These are phyloP conservation scores for Rostratula benghalensis DNA, from an alignment of 2,113 vertebrate species.

Conservation along the genomic window DNA sequence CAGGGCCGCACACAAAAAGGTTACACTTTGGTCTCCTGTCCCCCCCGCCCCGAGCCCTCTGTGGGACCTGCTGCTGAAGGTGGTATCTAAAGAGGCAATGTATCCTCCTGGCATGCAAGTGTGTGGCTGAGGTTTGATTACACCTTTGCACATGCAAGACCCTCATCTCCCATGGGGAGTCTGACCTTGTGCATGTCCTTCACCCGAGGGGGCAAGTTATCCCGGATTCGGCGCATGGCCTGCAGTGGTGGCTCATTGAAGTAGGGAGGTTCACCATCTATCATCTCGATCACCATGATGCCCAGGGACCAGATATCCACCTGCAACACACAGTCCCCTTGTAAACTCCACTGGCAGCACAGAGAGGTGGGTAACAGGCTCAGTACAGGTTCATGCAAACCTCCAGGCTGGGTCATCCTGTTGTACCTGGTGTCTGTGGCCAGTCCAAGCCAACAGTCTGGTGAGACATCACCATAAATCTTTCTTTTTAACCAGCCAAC, in stretches of 20 bases:
- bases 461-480: too few relatives aligned
- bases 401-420: rapidly evolving
- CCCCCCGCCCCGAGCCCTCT: rapidly evolving
- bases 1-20: rapidly evolving
- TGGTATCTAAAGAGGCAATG: not conserved
- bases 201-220: slow-evolving; percentile 93
- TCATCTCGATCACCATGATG: slow-evolving; percentile 99
- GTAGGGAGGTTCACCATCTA: slow-evolving; percentile 96
- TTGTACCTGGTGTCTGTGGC: not conserved
- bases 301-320: slow-evolving; percentile 98
- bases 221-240: slow-evolving; percentile 98
- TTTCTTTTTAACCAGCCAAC: not conserved
- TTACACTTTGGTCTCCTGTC: rapidly evolving
- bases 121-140: rapidly evolving
- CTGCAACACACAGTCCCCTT: slow-evolving; percentile 36
- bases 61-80: not conserved
- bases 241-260: slow-evolving; percentile 98
- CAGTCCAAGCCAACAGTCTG: not conserved
- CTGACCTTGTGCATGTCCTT: slow-evolving; percentile 95
- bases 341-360: rapidly evolving
- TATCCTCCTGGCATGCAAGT: rapidly evolving
- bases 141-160: rapidly evolving
- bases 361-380: not conserved
- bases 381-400: rapidly evolving
- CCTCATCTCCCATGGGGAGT: rapidly evolving